These are phyloP conservation scores for Erannis defoliaria DNA, from an alignment of 2,888 invertebrate species.

Conservation along the genomic window DNA sequence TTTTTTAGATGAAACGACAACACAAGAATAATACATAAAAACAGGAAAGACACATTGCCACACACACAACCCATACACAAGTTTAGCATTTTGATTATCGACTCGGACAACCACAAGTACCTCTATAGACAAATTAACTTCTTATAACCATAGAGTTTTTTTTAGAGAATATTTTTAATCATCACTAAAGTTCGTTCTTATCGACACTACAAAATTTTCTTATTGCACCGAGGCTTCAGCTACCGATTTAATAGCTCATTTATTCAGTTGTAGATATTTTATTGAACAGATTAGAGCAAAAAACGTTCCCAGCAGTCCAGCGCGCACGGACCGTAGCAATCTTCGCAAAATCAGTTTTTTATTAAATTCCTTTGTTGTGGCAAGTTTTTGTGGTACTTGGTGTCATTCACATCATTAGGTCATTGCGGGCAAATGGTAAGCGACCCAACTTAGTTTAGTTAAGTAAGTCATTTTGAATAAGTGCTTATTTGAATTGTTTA, in stretches of 20 bases:
- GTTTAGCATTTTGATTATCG: no score
- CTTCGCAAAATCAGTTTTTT: conserved; percentile 71
- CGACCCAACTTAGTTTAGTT: conserved; percentile 28
- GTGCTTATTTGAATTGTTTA: neutral
- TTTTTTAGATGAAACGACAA: no score
- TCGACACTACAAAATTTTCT: no score
- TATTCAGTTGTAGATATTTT: neutral
- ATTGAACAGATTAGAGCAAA: conserved; percentile 25
- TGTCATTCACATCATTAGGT: conserved; percentile 74
- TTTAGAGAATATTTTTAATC: no score
- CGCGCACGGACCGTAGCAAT: conserved; percentile 66
- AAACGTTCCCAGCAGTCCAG: conserved; percentile 31
- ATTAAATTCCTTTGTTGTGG: conserved; percentile 59
- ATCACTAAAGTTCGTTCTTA: no score
- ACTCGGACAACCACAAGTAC: no score
- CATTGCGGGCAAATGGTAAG: conserved; percentile 43
- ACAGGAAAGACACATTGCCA: no score
- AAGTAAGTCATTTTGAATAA: neutral
- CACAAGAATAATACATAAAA: no score
- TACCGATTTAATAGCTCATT: neutral
- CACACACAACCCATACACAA: no score
- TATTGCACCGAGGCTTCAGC: no score
- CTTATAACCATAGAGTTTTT: no score
- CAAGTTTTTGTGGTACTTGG: conserved; percentile 65
- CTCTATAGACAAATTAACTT: no score